Evolutionary conservation across 2,888 invertebrate species (phyloP), one percentile per base, ranked within the genome.

Genomic region (Hemaris fuciformis): DNA sequence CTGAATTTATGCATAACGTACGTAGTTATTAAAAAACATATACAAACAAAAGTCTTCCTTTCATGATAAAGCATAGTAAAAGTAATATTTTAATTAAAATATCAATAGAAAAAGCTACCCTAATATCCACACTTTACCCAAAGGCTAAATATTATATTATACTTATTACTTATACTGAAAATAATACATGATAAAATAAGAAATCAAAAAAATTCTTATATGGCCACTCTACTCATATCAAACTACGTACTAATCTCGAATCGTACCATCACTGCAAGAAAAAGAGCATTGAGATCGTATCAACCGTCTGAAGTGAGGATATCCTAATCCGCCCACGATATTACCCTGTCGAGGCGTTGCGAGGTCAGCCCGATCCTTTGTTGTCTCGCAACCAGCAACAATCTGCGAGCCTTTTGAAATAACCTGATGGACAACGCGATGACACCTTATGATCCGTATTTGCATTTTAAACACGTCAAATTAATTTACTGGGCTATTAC

Each of bases 341-440:
- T 42, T 53, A 53, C 41, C 38, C 59, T 27, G 23, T 38, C 41
- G 48, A 31, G 27, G 25, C 25, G 25, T 23, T 18, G 34, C 46
- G 60, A 53, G 60, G 60, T 60, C 60, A 41, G 27, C 46, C 18
- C 41, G 41, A 66, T 74, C 72, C 77, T 80, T 80, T 80, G 79
- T 80, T 77, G 79, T 80, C 79, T 80, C 74, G 70, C n/a, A 27
- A 53, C 27, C 18, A 27, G 53, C 23, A 13, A 46, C 42, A 15
- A 46, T 13, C 57, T 6, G 46, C 34, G 31, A 59, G 10, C 38
- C 45, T 27, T 27, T 53, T 1, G 27, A 53, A n/a, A 53, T 31
- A 18, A 53, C 53, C 53, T 25, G 25, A 18, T 53, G 53, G 15
- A 31, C 53, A 53, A 27, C 48, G 27, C 31, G 27, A 31, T 18